Percentiles rank a stretch among this genome's conserved stretches.
These are phyloP conservation scores for Conus canariensis DNA, from an alignment of 2,888 invertebrate species.

Conservation along the genomic window DNA sequence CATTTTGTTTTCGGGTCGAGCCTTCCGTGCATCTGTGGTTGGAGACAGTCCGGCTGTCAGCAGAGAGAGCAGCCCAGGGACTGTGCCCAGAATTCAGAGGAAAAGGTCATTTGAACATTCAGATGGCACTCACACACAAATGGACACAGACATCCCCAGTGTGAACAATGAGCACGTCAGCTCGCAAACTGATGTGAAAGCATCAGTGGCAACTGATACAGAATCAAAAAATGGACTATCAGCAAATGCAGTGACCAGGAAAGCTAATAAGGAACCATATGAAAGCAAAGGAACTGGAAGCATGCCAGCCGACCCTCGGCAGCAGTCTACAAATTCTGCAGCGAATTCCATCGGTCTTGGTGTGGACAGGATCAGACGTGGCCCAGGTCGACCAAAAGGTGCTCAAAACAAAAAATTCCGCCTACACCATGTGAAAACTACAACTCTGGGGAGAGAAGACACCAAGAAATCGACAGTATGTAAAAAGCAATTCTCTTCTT, in stretches of 20 bases:
- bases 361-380: neutral
- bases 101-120: neutral
- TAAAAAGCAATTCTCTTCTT: neutral
- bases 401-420: neutral
- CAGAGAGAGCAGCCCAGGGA: constrained; percentile 35
- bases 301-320: neutral
- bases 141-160: neutral
- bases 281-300: neutral
- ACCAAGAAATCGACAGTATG: neutral
- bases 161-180: neutral
- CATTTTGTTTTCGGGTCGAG: neutral
- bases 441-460: neutral
- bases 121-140: neutral
- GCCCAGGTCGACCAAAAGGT: constrained; percentile 19
- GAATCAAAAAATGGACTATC: too few species aligned
- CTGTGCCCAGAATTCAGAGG: neutral
- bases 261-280: neutral
- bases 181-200: neutral
- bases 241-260: neutral
- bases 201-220: too few species aligned
- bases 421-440: neutral
- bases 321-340: neutral
- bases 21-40: neutral
- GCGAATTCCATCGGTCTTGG: neutral
- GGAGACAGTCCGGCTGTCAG: constrained; percentile 8